Evolutionary conservation across 1,140 invertebrate species (phyloP), one percentile per base, ranked within the genome.

Genomic region (Eciton burchellii): DNA sequence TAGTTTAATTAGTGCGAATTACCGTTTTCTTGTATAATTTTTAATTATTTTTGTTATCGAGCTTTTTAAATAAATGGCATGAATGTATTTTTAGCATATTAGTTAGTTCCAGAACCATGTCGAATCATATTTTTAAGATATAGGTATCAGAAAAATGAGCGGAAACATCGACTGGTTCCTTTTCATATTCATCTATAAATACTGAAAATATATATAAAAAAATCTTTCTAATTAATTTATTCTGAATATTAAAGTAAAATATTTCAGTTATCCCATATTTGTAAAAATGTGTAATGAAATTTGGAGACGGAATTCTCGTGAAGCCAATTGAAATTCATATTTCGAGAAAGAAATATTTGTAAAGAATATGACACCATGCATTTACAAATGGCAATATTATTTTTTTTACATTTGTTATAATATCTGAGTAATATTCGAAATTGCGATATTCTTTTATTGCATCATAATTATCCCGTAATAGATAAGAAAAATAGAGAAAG

Each of bases 31-130:
- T 57, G 14, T 1, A 56, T 54, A 71, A 71, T 56, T 71, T 19
- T 35, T 54, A 56, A 72, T 26, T 72, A 29, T 11, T 57, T 24
- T n/a, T 73, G 26, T 57, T 74, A 74, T 60, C 29, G 16, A 62
- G 19, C 12, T 63, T 4, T 52, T 52, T 49, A 19, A 74, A 16
- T 63, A 63, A 74, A 47, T 59, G 45, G 16, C 52, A 70, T 70
- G 19, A 11, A 16, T 74, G 21, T 29, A 35, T 29, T n/a, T 74
- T 74, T 29, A 16, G 14, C 56, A 14, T 26, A 11, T n/a, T n/a
- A 0, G 26, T 21, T 35, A 35, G 19, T 57, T 1, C 16, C 66
- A 63, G 43, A 74, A 63, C 35, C n/a, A 62, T n/a, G n/a, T n/a
- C 24, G 71, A 26, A n/a, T 47, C n/a, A 9, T 47, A 3, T 49